These are phyloP conservation scores for Pygoscelis adeliae DNA, from an alignment of 2,113 vertebrate species.

Conservation along the genomic window DNA sequence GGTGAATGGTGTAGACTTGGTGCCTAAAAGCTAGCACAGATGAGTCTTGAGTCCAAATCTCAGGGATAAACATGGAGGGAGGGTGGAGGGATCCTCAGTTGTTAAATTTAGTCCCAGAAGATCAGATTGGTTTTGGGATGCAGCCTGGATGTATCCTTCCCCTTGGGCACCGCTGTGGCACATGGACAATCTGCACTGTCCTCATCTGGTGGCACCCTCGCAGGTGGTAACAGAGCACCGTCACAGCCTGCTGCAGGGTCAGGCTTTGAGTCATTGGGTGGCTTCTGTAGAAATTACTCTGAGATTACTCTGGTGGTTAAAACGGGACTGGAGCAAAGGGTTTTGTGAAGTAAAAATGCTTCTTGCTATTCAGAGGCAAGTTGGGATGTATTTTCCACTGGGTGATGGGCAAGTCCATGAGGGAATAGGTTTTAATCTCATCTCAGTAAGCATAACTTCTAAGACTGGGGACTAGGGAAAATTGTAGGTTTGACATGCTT, in stretches of 20 bases:
- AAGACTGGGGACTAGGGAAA: background rate
- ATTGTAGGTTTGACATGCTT: background rate
- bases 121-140: background rate
- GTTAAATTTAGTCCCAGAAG: background rate
- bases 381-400: background rate
- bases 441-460: background rate
- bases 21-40: background rate
- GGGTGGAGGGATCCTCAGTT: background rate
- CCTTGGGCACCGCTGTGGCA: background rate
- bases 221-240: background rate
- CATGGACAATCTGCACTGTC: fast-evolving
- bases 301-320: background rate
- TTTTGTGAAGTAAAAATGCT: background rate
- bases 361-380: background rate
- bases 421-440: background rate
- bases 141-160: background rate
- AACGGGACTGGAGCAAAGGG: background rate
- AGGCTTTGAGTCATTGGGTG: background rate
- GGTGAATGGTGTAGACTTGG: background rate
- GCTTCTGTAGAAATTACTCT: background rate
- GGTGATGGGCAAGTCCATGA: background rate
- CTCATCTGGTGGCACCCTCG: background rate
- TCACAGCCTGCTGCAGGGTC: no score
- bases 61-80: background rate
- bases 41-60: background rate